Base-by-base conservation (phyloP, 2,888 invertebrate genomes). In the Herminia tarsipennalis region DNA sequence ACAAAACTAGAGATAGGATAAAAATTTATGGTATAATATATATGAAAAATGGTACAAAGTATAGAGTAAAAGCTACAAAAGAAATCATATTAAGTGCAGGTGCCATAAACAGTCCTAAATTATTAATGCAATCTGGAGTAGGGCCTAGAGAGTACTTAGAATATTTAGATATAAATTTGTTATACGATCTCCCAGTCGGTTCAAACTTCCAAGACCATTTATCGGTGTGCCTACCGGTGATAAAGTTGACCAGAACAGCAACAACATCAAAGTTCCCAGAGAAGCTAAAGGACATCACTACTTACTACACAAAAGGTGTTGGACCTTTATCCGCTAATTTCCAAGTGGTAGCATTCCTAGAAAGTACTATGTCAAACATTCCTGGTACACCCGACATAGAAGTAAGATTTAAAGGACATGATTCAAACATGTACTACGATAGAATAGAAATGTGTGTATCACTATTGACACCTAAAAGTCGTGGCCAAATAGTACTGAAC, bases 351-450 rank as follows among this genome's bases (percentile, higher is more conserved):
- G 86, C 89, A 9, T 89, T 84, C 54, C 55, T 88, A 24, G 89
- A 91, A 73, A 81, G 85, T 0, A 74, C 69, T 41, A 64, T 86
- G 45, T 88, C 89, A 2, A 89, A 90, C 5, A 81, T 88, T 16
- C 51, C 86, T 1, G 78, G 79, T 24, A 86, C 89, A 3, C 85
- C 91, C 13, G 91, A 91, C 40, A 84, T 91, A 40, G 90, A 91
- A 67, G 69, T 90, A 3, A 73, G 89, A 56, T 91, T 91, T 47
- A 83, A 79, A 57, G 91, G 91, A 3, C 88, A 91, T 32, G 76
- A 89, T 42, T 90, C 91, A 8, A 88, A 89, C 43, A 88, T 91
- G 88, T 91, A 90, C 57, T 91, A 90, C 39, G 83, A 88, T 52
- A 83, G 71, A 56, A 83, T 91, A 18, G 88, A 90, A 41, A 76